Percentiles rank a stretch among this genome's conserved stretches.
Evolutionary conservation across 2,888 invertebrate genomes (phyloP).

Genomic region (Bugulina stolonifera): DNA sequence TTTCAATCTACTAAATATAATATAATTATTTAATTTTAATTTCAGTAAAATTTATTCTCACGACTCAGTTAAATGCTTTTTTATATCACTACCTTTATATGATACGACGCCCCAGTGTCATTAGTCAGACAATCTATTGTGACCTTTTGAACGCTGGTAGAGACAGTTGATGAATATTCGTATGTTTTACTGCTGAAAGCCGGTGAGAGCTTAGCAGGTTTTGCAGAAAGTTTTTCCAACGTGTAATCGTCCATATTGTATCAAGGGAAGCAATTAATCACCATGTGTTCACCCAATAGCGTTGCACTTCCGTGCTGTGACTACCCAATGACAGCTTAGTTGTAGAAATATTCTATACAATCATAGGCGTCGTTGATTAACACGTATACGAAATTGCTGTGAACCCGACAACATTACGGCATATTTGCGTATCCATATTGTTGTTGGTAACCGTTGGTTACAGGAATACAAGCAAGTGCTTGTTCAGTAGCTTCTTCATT

Average conservation of each 20-base stretch:
- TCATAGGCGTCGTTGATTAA: too few species aligned
- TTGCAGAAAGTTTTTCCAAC: constrained; percentile 45
- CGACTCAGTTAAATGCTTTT: too few species aligned
- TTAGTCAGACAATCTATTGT: constrained; percentile 43
- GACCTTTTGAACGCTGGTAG: constrained; percentile 42
- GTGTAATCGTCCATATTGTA: constrained; percentile 52
- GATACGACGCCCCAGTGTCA: constrained; percentile 47
- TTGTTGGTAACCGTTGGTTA: constrained; percentile 5
- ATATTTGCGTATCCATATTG: background rate
- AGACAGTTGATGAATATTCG: constrained; percentile 45
- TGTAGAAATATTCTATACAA: too few species aligned
- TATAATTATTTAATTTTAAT: too few species aligned
- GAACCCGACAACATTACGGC: background rate
- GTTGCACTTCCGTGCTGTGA: background rate
- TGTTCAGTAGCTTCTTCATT: background rate
- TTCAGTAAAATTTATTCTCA: too few species aligned
- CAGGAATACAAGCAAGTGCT: background rate
- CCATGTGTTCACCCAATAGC: background rate
- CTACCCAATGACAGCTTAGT: too few species aligned
- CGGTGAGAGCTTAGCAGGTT: constrained; percentile 47
- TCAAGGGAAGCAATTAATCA: constrained; percentile 38
- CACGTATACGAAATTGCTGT: too few species aligned
- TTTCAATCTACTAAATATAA: background rate
- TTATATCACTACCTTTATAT: constrained; percentile 47
- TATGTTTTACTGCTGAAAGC: constrained; percentile 40